Base-by-base conservation (phyloP, 2,888 invertebrate genomes). In the Andrena bicolor region DNA sequence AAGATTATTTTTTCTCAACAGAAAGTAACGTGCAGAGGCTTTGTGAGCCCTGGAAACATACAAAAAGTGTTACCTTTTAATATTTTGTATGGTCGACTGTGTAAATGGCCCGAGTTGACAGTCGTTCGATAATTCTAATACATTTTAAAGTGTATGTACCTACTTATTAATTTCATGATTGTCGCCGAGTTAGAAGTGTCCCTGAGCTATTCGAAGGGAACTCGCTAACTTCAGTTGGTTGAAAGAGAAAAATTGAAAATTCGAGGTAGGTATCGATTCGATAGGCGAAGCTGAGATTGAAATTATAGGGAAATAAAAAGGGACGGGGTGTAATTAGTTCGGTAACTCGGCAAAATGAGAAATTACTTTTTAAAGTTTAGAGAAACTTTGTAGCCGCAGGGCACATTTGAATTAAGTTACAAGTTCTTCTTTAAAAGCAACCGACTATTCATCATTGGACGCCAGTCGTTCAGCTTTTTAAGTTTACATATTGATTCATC, bases 291-390 rank as follows among this genome's bases (percentile, higher is more conserved):
- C 16, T 26, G 41, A 75, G 61, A 76, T 76, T 32, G 63, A 76
- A 76, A 63, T 5, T 56, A 6, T 26, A 61, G 53, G 51, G 53
- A 30, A n/a, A 23, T 49, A 51, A 28, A 77, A 63, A 26, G 30
- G 60, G 30, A n/a, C 4, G 2, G 26, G 51, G 41, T 41, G 28
- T 35, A 53, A 51, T 41, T 20, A 23, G 30, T 51, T 41, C 23
- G 48, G 28, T 20, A 76, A 64, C 35, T 32, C 41, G 5, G 20
- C 28, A 20, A 49, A 64, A 26, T 35, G 35, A 20, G 60, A 77
- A 65, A 74, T 65, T 76, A 51, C 51, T 75, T 75, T 58, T 23
- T 35, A 35, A 74, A 77, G 49, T 77, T 77, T 26, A 20, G 26
- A 13, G 13, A 60, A 60, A 77, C 49, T 65, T 20, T 30, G 20